Conservation (phyloP, 2,797 vertebrate species). For the Dendrocincla tyrannina region DNA sequence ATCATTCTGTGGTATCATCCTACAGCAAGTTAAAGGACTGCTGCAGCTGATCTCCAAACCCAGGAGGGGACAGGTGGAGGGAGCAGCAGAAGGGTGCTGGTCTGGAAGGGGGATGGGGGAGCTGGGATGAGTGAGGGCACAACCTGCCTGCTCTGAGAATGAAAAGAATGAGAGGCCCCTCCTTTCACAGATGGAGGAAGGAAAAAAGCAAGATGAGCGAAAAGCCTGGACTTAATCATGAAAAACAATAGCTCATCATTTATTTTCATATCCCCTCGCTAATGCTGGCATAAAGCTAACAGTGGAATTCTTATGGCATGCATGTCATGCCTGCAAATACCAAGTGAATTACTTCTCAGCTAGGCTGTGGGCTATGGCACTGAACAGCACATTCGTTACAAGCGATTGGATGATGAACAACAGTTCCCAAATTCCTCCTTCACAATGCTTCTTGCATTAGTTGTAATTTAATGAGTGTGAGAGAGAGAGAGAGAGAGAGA, state of each 20-base stretch:
- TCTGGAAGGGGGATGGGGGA: not conserved
- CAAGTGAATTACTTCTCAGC: conserved; percentile 62
- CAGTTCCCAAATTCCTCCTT: conserved; percentile 67
- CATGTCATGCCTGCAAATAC: conserved; percentile 67
- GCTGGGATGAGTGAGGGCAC: not conserved
- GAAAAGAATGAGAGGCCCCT: not conserved
- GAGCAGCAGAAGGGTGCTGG: not conserved
- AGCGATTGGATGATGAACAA: conserved; percentile 57
- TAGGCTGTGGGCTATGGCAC: conserved; percentile 56
- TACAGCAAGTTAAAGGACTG: not conserved
- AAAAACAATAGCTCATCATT: conserved; percentile 65
- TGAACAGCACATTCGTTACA: conserved; percentile 53
- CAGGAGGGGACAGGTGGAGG: not conserved
- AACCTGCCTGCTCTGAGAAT: not conserved
- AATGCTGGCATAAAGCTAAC: conserved; percentile 63
- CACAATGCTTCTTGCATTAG: conserved; percentile 64
- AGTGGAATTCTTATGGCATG: conserved; percentile 59
- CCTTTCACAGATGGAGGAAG: not conserved
- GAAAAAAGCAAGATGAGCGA: not conserved
- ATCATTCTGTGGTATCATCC: not conserved
- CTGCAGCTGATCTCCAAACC: not conserved
- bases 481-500: not conserved
- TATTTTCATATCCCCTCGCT: conserved; percentile 60
- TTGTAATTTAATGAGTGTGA: conserved; percentile 58
- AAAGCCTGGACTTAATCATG: conserved; percentile 51